A percentile compares a stretch with the other conserved stretches of the same genome.
Evolutionary conservation across 2,888 invertebrate species (phyloP).

Genomic region (Melanostoma scalare): DNA sequence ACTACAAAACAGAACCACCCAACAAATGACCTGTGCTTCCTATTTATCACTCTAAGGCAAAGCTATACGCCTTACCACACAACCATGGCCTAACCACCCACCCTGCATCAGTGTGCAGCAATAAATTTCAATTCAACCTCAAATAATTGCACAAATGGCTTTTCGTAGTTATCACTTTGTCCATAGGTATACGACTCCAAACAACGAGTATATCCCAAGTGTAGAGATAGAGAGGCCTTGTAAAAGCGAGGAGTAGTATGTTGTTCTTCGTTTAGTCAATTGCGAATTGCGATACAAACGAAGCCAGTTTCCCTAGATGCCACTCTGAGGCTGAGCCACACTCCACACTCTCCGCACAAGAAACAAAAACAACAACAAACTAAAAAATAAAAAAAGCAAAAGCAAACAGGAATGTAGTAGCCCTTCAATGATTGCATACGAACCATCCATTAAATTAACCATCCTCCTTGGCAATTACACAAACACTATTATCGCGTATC

Average conservation of each 20-base stretch:
- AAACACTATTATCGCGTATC: slow-evolving; percentile 67
- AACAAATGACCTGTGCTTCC: slow-evolving; percentile 57
- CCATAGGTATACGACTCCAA: slow-evolving; percentile 33
- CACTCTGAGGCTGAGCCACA: slow-evolving; percentile 4
- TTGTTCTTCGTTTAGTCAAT: slow-evolving; percentile 50
- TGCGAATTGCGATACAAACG: slow-evolving; percentile 30
- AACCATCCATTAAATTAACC: slow-evolving; percentile 70
- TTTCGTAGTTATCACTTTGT: slow-evolving; percentile 71
- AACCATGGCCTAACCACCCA: slow-evolving; percentile 10
- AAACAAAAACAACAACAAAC: slow-evolving; percentile 9
- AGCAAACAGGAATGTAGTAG: slow-evolving; percentile 29
- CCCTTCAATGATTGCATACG: slow-evolving; percentile 64
- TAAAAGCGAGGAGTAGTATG: slow-evolving; percentile 44
- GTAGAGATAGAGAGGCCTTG: slow-evolving; percentile 24
- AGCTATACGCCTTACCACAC: neutral
- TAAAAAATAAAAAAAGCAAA: slow-evolving; percentile 27
- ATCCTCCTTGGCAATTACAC: slow-evolving; percentile 71
- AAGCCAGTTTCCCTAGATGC: slow-evolving; percentile 23
- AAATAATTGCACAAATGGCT: slow-evolving; percentile 72
- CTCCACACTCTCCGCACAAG: neutral
- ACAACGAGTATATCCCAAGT: slow-evolving; percentile 10
- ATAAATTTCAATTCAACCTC: slow-evolving; percentile 71
- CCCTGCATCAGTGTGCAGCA: slow-evolving; percentile 50
- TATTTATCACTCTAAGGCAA: slow-evolving; percentile 53
- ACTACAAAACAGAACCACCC: slow-evolving; percentile 31